Percentiles rank a stretch among this genome's conserved stretches.
phyloP scores from a whole-genome alignment of 2,888 invertebrate species.

The Suillia variegata region DNA sequence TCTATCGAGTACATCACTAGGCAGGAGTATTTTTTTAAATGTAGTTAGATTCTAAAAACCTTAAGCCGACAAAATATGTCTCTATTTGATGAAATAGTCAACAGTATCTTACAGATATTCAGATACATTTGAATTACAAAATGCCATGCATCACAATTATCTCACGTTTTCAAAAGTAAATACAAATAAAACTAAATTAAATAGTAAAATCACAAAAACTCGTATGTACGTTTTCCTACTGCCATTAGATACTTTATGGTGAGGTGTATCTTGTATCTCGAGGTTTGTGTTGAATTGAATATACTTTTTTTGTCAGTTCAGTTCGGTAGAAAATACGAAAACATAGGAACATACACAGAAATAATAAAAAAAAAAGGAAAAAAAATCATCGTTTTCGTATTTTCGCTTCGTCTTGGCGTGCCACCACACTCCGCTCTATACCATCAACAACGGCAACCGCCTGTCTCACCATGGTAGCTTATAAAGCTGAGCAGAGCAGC shows the following conservation, averaged over 20 bases:
- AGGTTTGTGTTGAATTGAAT: neutral
- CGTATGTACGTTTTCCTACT: too few species aligned
- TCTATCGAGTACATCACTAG: too few species aligned
- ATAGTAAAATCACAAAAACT: neutral
- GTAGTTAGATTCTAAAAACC: too few species aligned
- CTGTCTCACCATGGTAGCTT: too few species aligned
- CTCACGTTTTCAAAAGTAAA: too few species aligned
- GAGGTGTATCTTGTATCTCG: neutral
- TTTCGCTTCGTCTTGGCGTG: neutral
- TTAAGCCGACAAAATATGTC: too few species aligned
- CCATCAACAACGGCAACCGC: too few species aligned
- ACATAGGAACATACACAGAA: neutral
- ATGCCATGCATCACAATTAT: too few species aligned
- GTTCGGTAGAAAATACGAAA: constrained; percentile 1
- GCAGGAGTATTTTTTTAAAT: too few species aligned
- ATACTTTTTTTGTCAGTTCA: neutral
- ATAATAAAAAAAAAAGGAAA: neutral
- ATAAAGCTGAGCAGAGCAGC: too few species aligned
- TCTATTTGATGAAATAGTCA: too few species aligned
- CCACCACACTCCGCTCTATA: too few species aligned
- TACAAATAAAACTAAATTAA: neutral
- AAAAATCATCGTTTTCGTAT: constrained; percentile 7
- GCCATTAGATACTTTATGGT: neutral
- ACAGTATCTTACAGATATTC: neutral
- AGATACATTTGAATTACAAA: neutral